Conservation (phyloP, 2,888 invertebrate species). For the Limnephilus auricula region DNA sequence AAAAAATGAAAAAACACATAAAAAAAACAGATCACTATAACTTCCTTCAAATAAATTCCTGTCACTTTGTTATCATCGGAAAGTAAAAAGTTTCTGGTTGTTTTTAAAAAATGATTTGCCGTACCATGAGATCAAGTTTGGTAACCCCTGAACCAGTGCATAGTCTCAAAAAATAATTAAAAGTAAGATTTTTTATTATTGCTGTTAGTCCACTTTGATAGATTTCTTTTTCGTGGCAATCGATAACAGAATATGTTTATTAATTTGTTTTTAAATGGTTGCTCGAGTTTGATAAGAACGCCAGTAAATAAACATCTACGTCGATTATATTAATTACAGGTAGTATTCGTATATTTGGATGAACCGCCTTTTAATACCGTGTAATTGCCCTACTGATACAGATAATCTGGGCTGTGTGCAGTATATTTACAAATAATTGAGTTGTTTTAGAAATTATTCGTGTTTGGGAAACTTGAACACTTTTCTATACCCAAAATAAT, state of each 20-base stretch:
- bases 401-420: neutral
- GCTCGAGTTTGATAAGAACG: neutral
- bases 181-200: neutral
- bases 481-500: neutral
- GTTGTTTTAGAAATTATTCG: neutral
- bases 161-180: neutral
- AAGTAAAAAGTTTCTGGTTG: neutral
- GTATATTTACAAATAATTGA: neutral
- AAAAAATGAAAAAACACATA: too few relatives aligned
- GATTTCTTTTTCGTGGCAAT: constrained; percentile 2
- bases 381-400: neutral
- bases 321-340: neutral
- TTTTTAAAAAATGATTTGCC: neutral
- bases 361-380: neutral
- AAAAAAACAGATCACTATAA: too few relatives aligned
- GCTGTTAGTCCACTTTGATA: neutral
- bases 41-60: too few relatives aligned
- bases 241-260: neutral
- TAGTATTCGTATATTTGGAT: neutral
- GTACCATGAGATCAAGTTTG: neutral
- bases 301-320: neutral
- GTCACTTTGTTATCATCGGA: too few relatives aligned
- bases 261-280: constrained; percentile 2
- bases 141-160: neutral
- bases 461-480: neutral